A percentile compares a stretch with the other conserved stretches of the same genome.
Conservation (phyloP, 1,140 invertebrate species). For the Diplogasteroides magnus region DNA sequence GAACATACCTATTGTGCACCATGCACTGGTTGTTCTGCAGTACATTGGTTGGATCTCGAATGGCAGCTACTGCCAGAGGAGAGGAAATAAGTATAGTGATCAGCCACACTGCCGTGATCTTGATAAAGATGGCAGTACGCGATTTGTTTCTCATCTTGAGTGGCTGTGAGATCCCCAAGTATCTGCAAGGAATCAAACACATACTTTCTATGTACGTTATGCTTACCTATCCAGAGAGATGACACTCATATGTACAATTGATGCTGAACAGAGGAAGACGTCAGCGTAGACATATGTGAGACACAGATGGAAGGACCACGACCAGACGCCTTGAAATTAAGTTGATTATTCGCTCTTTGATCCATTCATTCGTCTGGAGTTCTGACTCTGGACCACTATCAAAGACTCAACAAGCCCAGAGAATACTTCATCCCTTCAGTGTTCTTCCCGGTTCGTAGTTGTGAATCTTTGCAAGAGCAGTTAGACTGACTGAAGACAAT, state of each 20-base stretch:
- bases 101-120: constrained; percentile 78
- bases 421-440: too few relatives aligned
- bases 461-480: too few relatives aligned
- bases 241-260: constrained; percentile 94
- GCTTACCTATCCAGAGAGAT: constrained; percentile 86
- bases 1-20: constrained; percentile 58
- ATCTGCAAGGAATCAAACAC: constrained; percentile 58
- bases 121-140: constrained; percentile 71
- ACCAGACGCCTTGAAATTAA: constrained; percentile 80
- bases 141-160: constrained; percentile 72
- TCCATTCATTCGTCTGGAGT: too few relatives aligned
- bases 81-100: constrained; percentile 78
- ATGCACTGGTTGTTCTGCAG: constrained; percentile 65
- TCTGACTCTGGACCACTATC: too few relatives aligned
- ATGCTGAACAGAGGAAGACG: constrained; percentile 85
- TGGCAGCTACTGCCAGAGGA: constrained; percentile 78
- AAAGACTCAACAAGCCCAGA: too few relatives aligned
- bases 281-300: constrained; percentile 88
- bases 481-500: too few relatives aligned
- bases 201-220: constrained; percentile 73
- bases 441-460: too few relatives aligned
- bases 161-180: constrained; percentile 82
- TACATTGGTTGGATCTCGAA: constrained; percentile 60
- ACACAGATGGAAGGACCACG: constrained; percentile 77
- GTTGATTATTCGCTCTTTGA: too few relatives aligned